These are phyloP conservation scores for Eurystomus gularis DNA, from an alignment of 2,113 vertebrate genomes.

Conservation along the genomic window DNA sequence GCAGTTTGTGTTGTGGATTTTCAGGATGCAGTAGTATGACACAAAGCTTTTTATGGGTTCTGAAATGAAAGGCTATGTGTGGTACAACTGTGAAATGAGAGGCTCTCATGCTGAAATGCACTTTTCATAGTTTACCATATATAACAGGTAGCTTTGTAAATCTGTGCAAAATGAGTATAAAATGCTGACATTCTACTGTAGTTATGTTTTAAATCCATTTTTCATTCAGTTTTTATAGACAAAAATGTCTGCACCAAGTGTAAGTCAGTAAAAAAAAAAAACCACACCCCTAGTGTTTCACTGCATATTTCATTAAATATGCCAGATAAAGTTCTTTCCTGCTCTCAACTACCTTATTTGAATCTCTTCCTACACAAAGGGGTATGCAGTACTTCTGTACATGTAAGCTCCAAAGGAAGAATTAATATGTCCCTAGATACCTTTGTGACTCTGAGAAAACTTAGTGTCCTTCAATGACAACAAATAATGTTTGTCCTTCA, in stretches of 20 bases:
- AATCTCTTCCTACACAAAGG: background rate
- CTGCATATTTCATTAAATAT: background rate
- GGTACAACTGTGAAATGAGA: background rate
- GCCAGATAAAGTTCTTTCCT: background rate
- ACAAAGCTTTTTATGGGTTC: background rate
- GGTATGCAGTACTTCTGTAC: background rate
- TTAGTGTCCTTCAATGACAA: conserved; percentile 3
- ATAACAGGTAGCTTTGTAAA: background rate
- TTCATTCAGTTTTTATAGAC: background rate
- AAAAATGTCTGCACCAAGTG: background rate
- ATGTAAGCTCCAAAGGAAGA: background rate
- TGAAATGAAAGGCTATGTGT: background rate
- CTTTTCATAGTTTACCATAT: background rate
- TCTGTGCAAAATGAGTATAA: background rate
- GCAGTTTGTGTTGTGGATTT: background rate
- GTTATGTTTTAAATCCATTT: background rate
- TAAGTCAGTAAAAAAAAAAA: background rate
- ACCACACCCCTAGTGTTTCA: background rate
- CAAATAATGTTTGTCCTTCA: conserved; percentile 20
- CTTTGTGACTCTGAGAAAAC: conserved; percentile 1
- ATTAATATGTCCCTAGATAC: conserved; percentile 12
- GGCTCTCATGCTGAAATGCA: background rate
- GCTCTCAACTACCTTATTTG: background rate
- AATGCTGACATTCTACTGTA: background rate
- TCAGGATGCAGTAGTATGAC: background rate